Base-by-base conservation (phyloP, 2,888 invertebrate genomes). In the Dryadula phaetusa region DNA sequence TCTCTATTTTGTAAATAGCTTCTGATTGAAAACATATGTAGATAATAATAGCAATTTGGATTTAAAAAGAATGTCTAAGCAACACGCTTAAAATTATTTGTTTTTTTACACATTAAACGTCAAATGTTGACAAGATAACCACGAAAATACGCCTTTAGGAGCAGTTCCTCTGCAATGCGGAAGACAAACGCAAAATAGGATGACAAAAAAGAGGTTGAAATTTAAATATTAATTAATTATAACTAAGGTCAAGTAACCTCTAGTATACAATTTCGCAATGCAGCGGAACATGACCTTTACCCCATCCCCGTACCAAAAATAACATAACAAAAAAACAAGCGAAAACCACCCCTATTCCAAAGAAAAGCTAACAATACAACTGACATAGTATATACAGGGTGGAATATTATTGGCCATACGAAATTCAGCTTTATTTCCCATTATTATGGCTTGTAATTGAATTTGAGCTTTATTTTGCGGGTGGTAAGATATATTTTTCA, bases 261-360 rank as follows among this genome's bases (percentile, higher is more conserved):
- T 25, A 61, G 34, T 40, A 64, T 65, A 70, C 63, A 63, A 62
- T 65, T 63, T 61, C 73, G 73, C 73, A 74, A 71, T 74, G 72
- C 73, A 71, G 72, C 66, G 58, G 8, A 67, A 70, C 72, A 47
- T 74, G 74, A 74, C 75, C 75, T 75, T 74, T 71, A 58, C 58
- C 54, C 58, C 67, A 68, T 37, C 22, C 54, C 71, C 69, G 22
- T 40, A 42, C 32, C 47, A 54, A 61, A 63, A n/a, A n/a, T n/a
- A n/a, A n/a, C n/a, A n/a, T n/a, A n/a, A n/a, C n/a, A n/a, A n/a
- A 40, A 54, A 22, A 34, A n/a, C 16, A 46, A 44, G 16, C 20
- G 8, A 40, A 64, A 37, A 6, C 28, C 56, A 40, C 46, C 58
- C 34, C 40, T 64, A 64, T 47, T 12, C 20, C 14, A 0, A 25